A percentile compares a stretch with the other conserved stretches of the same genome.
phyloP scores from a whole-genome alignment of 2,113 vertebrate species.

The Orientallactaga bullata region DNA sequence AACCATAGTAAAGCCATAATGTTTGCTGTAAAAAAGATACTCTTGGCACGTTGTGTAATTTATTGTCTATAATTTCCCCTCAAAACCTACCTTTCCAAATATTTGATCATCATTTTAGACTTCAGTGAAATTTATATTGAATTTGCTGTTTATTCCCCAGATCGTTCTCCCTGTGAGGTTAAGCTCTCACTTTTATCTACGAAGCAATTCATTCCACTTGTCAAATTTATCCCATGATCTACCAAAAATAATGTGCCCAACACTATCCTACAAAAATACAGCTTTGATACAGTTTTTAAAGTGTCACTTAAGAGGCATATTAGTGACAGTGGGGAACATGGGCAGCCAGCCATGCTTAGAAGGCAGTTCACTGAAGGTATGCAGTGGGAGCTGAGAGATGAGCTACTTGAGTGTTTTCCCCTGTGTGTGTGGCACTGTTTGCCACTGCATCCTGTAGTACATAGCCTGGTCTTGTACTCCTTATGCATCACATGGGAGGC shows the following conservation, averaged over 20 bases:
- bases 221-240: conserved; percentile 56
- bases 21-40: conserved; percentile 1
- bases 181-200: conserved; percentile 59
- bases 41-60: conserved; percentile 6
- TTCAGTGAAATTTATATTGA: conserved; percentile 46
- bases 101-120: conserved; percentile 46
- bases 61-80: conserved; percentile 54
- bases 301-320: not conserved
- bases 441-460: too few species aligned
- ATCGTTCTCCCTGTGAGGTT: conserved; percentile 1
- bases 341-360: not conserved
- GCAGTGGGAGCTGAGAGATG: not conserved
- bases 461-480: accelerated
- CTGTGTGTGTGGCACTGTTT: not conserved
- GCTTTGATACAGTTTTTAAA: not conserved
- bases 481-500: accelerated
- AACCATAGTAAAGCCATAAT: not conserved
- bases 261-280: conserved; percentile 3
- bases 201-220: conserved; percentile 36
- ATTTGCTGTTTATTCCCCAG: conserved; percentile 58
- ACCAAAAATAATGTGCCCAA: conserved; percentile 6
- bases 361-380: not conserved
- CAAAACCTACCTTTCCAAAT: conserved; percentile 56
- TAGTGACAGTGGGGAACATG: conserved; percentile 13
- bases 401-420: not conserved